Evolutionary conservation across 2,888 invertebrate species (phyloP).

Genomic region (Drosophila anomelani): DNA sequence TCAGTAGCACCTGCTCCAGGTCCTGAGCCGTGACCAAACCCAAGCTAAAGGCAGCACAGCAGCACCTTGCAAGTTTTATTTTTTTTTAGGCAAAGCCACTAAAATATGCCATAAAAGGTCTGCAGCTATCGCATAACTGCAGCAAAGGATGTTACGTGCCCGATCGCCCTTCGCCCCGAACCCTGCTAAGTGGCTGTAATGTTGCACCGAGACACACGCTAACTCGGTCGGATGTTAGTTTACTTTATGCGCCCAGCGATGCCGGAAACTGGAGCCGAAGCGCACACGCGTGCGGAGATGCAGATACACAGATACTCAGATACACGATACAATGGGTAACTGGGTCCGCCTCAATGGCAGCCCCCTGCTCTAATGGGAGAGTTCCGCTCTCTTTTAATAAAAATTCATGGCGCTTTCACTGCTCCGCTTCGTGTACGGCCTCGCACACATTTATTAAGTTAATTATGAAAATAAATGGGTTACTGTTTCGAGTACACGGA

Average conservation of each 20-base stretch:
- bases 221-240: slow-evolving; percentile 70
- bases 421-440: slow-evolving; percentile 11
- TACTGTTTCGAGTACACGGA: slow-evolving; percentile 5
- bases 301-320: slow-evolving; percentile 32
- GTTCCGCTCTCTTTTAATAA: slow-evolving; percentile 70
- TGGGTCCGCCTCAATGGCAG: slow-evolving; percentile 35
- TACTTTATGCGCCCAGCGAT: slow-evolving; percentile 57
- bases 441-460: slow-evolving; percentile 70
- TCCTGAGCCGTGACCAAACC: slow-evolving; percentile 9
- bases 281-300: slow-evolving; percentile 19
- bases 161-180: slow-evolving; percentile 33
- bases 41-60: slow-evolving; percentile 14
- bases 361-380: slow-evolving; percentile 51
- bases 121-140: slow-evolving; percentile 75
- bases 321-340: slow-evolving; percentile 54
- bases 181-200: slow-evolving; percentile 69
- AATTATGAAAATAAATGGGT: slow-evolving; percentile 70
- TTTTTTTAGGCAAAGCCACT: slow-evolving; percentile 71
- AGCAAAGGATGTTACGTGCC: slow-evolving; percentile 51
- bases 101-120: slow-evolving; percentile 73
- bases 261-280: slow-evolving; percentile 61
- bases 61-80: slow-evolving; percentile 57
- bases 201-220: slow-evolving; percentile 64
- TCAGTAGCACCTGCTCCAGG: slow-evolving; percentile 41
- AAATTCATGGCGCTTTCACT: slow-evolving; percentile 77